phyloP scores from a whole-genome alignment of 2,888 invertebrate genomes.

The Mesorhabditis spiculigera region DNA sequence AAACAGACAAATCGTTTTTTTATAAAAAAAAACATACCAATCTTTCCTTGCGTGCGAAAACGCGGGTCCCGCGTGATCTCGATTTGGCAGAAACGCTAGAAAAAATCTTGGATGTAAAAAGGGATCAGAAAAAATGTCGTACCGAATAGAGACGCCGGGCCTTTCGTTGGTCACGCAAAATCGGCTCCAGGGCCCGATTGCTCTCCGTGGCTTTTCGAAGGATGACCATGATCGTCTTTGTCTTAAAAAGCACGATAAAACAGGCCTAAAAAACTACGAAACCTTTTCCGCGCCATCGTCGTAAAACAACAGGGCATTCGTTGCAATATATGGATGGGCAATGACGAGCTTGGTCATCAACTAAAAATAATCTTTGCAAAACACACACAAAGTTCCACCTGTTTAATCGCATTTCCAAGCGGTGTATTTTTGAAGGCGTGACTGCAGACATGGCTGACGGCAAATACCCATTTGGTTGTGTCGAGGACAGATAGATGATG shows the following conservation, averaged over 20 bases:
- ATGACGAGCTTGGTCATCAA: slow-evolving; percentile 24
- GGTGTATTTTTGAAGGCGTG: slow-evolving; percentile 2
- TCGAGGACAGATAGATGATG: background rate
- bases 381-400: background rate
- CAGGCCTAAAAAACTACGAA: background rate
- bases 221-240: background rate
- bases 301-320: slow-evolving; percentile 32
- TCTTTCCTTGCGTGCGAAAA: background rate
- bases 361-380: slow-evolving; percentile 14
- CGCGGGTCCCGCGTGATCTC: background rate
- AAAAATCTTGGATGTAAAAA: background rate
- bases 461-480: background rate
- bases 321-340: slow-evolving; percentile 32
- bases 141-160: background rate
- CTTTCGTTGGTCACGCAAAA: background rate
- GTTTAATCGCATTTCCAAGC: background rate
- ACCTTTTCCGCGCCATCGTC: slow-evolving; percentile 14
- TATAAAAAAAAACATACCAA: background rate
- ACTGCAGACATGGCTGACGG: slow-evolving; percentile 4
- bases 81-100: slow-evolving; percentile 4
- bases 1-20: background rate
- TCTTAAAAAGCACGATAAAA: background rate
- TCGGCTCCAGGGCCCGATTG: background rate
- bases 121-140: background rate
- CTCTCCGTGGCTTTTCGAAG: background rate